Evolutionary conservation across 2,113 vertebrate genomes (phyloP), one percentile per base, ranked within the genome.

Genomic region (Typhlomys cinereus): DNA sequence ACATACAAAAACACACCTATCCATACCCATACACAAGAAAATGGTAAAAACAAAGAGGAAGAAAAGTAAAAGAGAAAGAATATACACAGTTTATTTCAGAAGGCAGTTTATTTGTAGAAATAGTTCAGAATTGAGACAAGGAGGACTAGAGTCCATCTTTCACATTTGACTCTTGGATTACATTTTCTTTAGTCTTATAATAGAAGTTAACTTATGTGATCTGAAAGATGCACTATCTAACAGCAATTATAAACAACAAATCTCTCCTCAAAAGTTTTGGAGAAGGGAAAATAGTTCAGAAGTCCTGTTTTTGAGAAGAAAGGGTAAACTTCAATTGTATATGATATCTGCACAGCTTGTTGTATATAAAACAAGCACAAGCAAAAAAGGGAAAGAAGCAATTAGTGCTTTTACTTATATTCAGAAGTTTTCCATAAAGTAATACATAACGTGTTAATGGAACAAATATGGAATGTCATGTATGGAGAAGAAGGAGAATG

Each of bases 381-480:
- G n/a, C 13, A 92, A 89, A 93, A 85, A 31, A 85, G 85, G 82
- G 25, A 86, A 85, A 85, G 29, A 79, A 87, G 4, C 13, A 69
- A 78, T 27, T 87, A 41, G n/a, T 89, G 13, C 4, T 73, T 57
- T 85, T 69, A 69, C 41, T 90, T 39, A 61, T 89, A 95, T 74
- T 17, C n/a, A 92, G 34, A 84, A 95, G 34, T 34, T 88, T 95
- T 46, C 20, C 21, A 0, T 0, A 93, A 41, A 90, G 41, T 57
- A 89, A 92, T 66, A 31, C 87, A 52, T 48, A 94, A 46, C 81
- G 0, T 74, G 78, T 91, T 91, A 74, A 84, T 73, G 44, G 34
- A 81, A 95, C 85, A 87, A 94, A 94, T 95, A 96, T 94, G 94
- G 97, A 96, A 74, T 96, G 95, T 62, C 96, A 95, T 76, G 39